Base-by-base conservation (phyloP, 2,113 vertebrate species). In the Chaenogobius annularis region DNA sequence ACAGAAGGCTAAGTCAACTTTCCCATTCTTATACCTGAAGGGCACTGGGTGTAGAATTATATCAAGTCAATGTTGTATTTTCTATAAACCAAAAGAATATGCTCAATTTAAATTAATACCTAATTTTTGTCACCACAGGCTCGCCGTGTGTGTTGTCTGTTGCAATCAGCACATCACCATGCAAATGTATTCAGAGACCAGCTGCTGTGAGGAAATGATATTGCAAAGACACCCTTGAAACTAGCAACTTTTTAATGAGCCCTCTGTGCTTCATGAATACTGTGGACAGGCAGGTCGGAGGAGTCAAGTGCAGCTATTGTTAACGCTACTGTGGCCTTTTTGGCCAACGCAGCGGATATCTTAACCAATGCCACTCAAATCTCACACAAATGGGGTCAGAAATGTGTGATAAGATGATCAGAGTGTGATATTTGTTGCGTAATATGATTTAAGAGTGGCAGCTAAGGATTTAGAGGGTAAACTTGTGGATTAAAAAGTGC, bases 171-270 rank as follows among this genome's bases (percentile, higher is more conserved):
- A 8, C 78, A 84, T 85, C 73, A 11, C 0, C 10, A 91, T 88
- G 88, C 83, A 78, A 91, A 92, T 92, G 69, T 85, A 90, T 89
- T 87, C 91, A 74, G 73, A 56, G 78, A 85, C 86, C 89, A 88
- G 88, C 73, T 84, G 83, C 83, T 80, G 82, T 84, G 85, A 83
- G 80, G 79, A 88, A 85, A 88, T 85, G 80, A 85, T 78, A 81
- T 75, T 73, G 80, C 82, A 83, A 79, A 88, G 81, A 68, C 77
- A 79, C 83, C 89, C 87, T 80, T 77, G 75, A 84, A 90, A 73
- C 68, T 82, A 20, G n/a, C 20, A 66, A 66, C 64, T 89, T 81
- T 61, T 82, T 90, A 90, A 92, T 89, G 80, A 88, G 79, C 75
- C 84, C 76, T 65, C 75, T 43, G 47, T 55, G 26, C 68, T 22